Percentiles rank a stretch among this genome's conserved stretches.
Conservation (phyloP, 2,113 vertebrate species). For the Hemibates koningsi region DNA sequence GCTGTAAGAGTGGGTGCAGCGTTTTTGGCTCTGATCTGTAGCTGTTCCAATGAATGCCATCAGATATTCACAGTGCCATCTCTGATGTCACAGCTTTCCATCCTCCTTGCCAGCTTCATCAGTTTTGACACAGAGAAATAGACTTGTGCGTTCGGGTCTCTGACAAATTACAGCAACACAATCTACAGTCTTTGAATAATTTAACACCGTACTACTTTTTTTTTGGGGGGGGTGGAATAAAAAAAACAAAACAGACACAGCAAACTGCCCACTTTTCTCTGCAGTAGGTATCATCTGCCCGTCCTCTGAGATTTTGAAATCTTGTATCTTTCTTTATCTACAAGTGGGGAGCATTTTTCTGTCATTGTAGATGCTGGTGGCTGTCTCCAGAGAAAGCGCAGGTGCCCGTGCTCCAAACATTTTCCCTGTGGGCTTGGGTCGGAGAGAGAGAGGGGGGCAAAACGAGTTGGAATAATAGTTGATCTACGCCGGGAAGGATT, state of each 20-base stretch:
- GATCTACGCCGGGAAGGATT: conserved; percentile 22
- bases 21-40: conserved; percentile 43
- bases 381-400: conserved; percentile 21
- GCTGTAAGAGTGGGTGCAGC: neutral
- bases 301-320: conserved; percentile 17
- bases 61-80: conserved; percentile 53
- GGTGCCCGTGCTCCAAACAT: neutral
- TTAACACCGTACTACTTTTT: conserved; percentile 7
- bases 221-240: neutral
- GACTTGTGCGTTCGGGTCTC: conserved; percentile 59
- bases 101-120: conserved; percentile 53
- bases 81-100: conserved; percentile 42
- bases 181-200: conserved; percentile 56
- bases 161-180: conserved; percentile 61
- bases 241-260: neutral
- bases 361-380: neutral
- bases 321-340: conserved; percentile 16
- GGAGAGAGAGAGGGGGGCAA: neutral
- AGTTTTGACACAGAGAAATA: conserved; percentile 61
- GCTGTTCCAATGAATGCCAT: conserved; percentile 44
- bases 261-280: conserved; percentile 1
- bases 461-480: conserved; percentile 10
- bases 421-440: neutral
- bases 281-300: neutral
- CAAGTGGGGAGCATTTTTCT: conserved; percentile 4